Conservation (phyloP, 2,888 invertebrate species). For the Poecilus cupreus region DNA sequence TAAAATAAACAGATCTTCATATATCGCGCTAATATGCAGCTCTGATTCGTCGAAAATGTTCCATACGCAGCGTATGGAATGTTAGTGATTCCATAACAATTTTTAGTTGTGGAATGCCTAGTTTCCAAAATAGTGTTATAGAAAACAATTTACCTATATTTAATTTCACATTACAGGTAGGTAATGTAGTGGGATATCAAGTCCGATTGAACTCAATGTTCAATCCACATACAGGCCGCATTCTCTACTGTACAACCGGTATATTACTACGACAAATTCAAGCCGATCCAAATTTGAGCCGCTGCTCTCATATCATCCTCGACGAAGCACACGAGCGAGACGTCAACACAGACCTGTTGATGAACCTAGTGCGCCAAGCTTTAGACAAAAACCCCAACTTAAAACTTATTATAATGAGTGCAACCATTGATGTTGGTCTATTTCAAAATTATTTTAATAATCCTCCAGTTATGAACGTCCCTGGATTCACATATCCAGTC, state of each 20-base stretch:
- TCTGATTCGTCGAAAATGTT: no score
- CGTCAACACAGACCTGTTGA: constrained; percentile 80
- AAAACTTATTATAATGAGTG: constrained; percentile 83
- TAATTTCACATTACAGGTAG: constrained; percentile 77
- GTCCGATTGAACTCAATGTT: constrained; percentile 76
- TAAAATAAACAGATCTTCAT: no score
- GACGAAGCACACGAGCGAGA: constrained; percentile 86
- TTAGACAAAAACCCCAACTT: constrained; percentile 75
- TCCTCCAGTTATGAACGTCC: constrained; percentile 70
- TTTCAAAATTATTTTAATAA: constrained; percentile 76
- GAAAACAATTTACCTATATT: no score
- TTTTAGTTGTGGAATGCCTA: no score
- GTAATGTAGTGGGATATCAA: constrained; percentile 81
- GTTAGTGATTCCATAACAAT: no score
- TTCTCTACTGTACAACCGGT: constrained; percentile 83
- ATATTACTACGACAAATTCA: constrained; percentile 71
- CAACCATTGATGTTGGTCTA: constrained; percentile 79
- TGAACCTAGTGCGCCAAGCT: constrained; percentile 77
- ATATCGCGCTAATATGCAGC: no score
- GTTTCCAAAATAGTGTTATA: no score
- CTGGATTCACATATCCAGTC: constrained; percentile 79
- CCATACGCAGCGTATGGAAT: no score
- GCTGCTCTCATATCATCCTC: constrained; percentile 80
- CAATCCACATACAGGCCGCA: constrained; percentile 76
- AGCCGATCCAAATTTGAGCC: constrained; percentile 72